Evolutionary conservation across 2,113 vertebrate species (phyloP).

Genomic region (Myrmecophaga tridactyla): DNA sequence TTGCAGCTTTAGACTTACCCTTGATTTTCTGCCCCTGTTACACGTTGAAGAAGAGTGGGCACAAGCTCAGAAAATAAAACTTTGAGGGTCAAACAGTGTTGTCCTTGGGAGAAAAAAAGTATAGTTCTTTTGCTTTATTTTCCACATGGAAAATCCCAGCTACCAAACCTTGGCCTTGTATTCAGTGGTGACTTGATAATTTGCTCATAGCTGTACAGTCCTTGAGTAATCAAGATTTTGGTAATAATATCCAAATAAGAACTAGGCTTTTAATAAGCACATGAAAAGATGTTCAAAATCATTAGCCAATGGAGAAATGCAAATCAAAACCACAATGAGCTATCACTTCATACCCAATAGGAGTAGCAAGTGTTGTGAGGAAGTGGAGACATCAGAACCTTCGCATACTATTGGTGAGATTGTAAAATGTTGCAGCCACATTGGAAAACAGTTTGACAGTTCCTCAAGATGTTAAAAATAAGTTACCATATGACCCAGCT

Average conservation of each 20-base stretch:
- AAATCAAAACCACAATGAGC: not conserved
- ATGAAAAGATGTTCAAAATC: not conserved
- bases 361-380: not conserved
- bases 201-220: not conserved
- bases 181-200: not conserved
- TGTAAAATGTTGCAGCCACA: not conserved
- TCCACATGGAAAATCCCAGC: not conserved
- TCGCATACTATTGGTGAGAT: not conserved
- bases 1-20: not conserved
- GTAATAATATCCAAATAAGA: not conserved
- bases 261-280: not conserved
- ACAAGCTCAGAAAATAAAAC: too few species aligned
- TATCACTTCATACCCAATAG: not conserved
- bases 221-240: not conserved
- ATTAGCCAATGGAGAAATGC: not conserved
- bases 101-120: not conserved
- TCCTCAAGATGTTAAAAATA: not conserved
- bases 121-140: accelerated
- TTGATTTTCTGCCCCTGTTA: not conserved
- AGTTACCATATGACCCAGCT: not conserved
- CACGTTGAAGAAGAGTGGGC: too few species aligned
- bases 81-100: not conserved
- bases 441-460: not conserved
- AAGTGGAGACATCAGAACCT: not conserved
- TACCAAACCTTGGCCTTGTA: not conserved